Evolutionary conservation across 64 coral and sea anemone species (phyloP).

Genomic region (Montipora cactus): DNA sequence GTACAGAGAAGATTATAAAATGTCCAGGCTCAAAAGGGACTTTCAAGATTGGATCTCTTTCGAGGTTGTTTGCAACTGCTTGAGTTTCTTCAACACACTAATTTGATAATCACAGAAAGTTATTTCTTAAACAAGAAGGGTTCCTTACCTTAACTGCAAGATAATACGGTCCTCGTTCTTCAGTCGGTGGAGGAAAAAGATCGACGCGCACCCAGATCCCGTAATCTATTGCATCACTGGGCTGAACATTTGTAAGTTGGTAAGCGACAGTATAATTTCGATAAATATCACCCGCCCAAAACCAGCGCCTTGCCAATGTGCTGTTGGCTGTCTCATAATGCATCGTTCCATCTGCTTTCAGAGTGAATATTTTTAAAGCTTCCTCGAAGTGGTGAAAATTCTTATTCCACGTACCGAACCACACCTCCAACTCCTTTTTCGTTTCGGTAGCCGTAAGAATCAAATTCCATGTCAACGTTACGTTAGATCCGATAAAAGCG

Average conservation of each 20-base stretch:
- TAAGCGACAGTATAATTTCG: neutral
- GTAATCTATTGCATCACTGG: neutral
- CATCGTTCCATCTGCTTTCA: neutral
- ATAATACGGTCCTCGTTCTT: neutral
- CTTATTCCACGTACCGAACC: slow-evolving; percentile 7
- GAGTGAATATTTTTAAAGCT: neutral
- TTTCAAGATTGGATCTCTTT: too few species aligned
- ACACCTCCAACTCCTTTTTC: neutral
- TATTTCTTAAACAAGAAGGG: too few species aligned
- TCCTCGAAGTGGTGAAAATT: neutral
- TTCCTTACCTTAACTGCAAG: neutral
- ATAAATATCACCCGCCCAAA: neutral
- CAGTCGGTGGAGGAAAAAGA: neutral
- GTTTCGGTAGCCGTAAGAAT: neutral
- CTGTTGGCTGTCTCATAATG: neutral
- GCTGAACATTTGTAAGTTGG: slow-evolving; percentile 6
- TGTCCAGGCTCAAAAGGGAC: too few species aligned
- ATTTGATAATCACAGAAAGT: too few species aligned
- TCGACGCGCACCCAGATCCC: neutral
- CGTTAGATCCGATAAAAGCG: neutral
- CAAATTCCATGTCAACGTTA: slow-evolving; percentile 22
- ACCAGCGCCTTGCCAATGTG: neutral
- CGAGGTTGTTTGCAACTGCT: too few species aligned
- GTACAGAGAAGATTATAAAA: too few species aligned
- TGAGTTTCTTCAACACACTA: too few species aligned